Evolutionary conservation across 92 coral and sea anemone species (phyloP), one percentile per base, ranked within the genome.

Genomic region (Metridium senile): DNA sequence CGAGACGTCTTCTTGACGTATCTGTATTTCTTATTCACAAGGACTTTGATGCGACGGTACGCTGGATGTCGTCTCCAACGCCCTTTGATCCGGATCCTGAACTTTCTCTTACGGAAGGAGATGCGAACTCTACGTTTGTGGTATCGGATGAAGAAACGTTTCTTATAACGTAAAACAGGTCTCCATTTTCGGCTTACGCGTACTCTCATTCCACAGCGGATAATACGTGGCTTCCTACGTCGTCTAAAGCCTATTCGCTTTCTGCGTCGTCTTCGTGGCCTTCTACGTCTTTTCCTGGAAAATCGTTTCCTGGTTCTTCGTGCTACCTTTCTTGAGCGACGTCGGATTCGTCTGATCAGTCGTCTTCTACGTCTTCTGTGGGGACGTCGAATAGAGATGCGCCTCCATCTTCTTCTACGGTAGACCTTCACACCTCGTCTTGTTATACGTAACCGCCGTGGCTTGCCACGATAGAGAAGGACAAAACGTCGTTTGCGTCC

Each of bases 201-300:
- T 21, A 71, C 76, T 71, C 52, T 28, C 7, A 71, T 20, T 25
- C 76, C 76, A 71, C 76, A 71, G 8, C 65, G 9, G 20, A 21
- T n/a, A 18, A 22, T 16, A 28, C 78, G 78, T 29, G 76, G 76
- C 57, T 46, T 57, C 51, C 76, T 13, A 16, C 1, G 33, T 52
- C 49, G 29, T 54, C 47, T 58, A 8, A 31, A 3, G 10, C 65
- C 29, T 22, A 21, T 59, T 22, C 28, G 65, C 17, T 16, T 59
- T 51, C 49, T 59, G n/a, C 76, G 25, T 71, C 76, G 19, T 53
- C 63, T 71, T 49, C 62, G 28, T 43, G 27, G 56, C 3, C 26
- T 26, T 70, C 34, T 45, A 9, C 7, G 10, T 70, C 35, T 70
- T 30, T 59, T 45, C 21, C 58, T 39, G 6, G 13, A 39, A 22